These are phyloP conservation scores for Pygoscelis antarcticus DNA, from an alignment of 2,113 vertebrate species.

Conservation along the genomic window DNA sequence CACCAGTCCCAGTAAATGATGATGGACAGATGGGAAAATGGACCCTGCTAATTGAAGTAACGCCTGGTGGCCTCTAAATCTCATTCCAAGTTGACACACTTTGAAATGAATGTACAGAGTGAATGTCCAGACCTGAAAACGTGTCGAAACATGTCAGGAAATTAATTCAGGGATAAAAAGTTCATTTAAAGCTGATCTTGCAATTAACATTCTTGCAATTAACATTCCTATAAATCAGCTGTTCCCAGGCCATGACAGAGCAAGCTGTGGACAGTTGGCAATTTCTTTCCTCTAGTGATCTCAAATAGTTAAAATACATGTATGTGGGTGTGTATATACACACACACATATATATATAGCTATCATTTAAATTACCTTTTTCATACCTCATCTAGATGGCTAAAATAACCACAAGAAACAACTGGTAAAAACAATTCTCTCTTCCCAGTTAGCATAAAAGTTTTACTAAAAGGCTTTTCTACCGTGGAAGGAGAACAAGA, in stretches of 20 bases:
- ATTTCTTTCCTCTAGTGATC: neutral
- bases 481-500: neutral
- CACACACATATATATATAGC: neutral
- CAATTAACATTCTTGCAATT: constrained; percentile 66
- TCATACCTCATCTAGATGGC: neutral
- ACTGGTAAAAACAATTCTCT: neutral
- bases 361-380: neutral
- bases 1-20: constrained; percentile 5
- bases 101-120: constrained; percentile 47
- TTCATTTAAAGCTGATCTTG: constrained; percentile 65
- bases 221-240: constrained; percentile 64
- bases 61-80: constrained; percentile 41
- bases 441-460: neutral
- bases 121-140: constrained; percentile 48
- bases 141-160: constrained; percentile 58
- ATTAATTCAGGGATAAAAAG: constrained; percentile 61
- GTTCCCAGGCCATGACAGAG: neutral
- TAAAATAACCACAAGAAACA: neutral
- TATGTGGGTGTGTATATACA: neutral
- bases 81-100: constrained; percentile 54
- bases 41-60: constrained; percentile 18
- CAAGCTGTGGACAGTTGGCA: neutral
- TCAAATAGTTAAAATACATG: constrained; percentile 28
- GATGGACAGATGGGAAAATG: constrained; percentile 15
- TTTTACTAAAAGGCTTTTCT: neutral